phyloP scores from a whole-genome alignment of 2,113 vertebrate species.

The Macrotis lagotis region DNA sequence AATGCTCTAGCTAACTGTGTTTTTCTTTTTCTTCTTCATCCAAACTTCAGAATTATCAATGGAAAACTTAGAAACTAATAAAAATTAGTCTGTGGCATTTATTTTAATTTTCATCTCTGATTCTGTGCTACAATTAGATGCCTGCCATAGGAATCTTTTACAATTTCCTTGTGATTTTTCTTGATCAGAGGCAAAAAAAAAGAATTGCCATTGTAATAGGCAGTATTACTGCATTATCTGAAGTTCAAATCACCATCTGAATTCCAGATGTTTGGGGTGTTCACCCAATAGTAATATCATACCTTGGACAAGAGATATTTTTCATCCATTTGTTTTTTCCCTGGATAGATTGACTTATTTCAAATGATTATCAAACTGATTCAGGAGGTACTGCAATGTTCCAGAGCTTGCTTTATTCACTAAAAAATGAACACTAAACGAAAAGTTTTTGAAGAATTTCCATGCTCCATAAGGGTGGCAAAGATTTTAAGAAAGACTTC shows the following conservation, averaged over 20 bases:
- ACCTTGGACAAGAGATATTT: background rate
- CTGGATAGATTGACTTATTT: background rate
- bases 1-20: slow-evolving; percentile 25
- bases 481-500: slow-evolving; percentile 2
- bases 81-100: background rate
- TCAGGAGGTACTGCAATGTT: background rate
- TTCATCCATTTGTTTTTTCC: background rate
- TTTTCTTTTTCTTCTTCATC: slow-evolving; percentile 7
- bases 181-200: background rate
- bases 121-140: background rate
- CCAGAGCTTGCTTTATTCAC: background rate
- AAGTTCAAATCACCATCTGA: too few species aligned
- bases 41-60: slow-evolving; percentile 6
- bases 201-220: background rate
- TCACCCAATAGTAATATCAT: too few species aligned
- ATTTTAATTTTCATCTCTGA: background rate
- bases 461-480: background rate
- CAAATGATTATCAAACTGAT: background rate
- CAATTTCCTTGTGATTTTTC: background rate
- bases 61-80: background rate
- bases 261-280: too few species aligned
- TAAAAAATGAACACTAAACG: background rate
- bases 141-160: background rate
- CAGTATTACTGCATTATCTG: too few species aligned
- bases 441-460: background rate